Evolutionary conservation across 2,113 vertebrate genomes (phyloP).

Genomic region (Gymnocephalus cernua): DNA sequence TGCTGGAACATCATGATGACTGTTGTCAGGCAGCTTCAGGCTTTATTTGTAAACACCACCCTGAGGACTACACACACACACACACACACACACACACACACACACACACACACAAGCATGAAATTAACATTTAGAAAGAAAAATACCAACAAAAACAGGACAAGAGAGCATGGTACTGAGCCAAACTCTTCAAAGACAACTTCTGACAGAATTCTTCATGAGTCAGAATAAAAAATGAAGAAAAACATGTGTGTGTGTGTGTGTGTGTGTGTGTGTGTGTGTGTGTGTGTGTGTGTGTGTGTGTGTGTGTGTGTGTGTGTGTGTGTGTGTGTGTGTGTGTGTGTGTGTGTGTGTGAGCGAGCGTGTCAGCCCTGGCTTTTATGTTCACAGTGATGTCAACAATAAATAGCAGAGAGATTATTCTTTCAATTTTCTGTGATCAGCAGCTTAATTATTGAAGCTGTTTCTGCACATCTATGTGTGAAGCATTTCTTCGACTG

Average conservation of each 20-base stretch:
- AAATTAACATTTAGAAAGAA: slow-evolving; percentile 77
- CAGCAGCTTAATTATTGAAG: slow-evolving; percentile 64
- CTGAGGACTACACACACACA: slow-evolving; percentile 25
- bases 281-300: slow-evolving; percentile 10
- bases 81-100: slow-evolving; percentile 5
- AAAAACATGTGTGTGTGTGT: slow-evolving; percentile 37
- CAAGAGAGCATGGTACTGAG: slow-evolving; percentile 62
- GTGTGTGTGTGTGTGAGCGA: background rate
- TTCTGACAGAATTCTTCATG: slow-evolving; percentile 81
- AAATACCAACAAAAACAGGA: slow-evolving; percentile 78
- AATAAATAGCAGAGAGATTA: slow-evolving; percentile 59
- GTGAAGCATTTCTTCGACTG: slow-evolving; percentile 6
- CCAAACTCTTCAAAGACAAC: slow-evolving; percentile 76
- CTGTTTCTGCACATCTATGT: slow-evolving; percentile 19
- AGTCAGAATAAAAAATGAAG: slow-evolving; percentile 72
- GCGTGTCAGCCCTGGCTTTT: slow-evolving; percentile 45
- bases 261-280: background rate
- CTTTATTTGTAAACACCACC: slow-evolving; percentile 62
- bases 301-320: background rate
- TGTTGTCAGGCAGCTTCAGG: slow-evolving; percentile 62
- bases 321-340: slow-evolving; percentile 22
- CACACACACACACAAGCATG: slow-evolving; percentile 37
- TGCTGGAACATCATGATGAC: slow-evolving; percentile 43
- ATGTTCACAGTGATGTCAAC: slow-evolving; percentile 61
- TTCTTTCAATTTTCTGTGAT: slow-evolving; percentile 68